Evolutionary conservation across 2,888 invertebrate genomes (phyloP), one percentile per base, ranked within the genome.

Genomic region (Erannis defoliaria): DNA sequence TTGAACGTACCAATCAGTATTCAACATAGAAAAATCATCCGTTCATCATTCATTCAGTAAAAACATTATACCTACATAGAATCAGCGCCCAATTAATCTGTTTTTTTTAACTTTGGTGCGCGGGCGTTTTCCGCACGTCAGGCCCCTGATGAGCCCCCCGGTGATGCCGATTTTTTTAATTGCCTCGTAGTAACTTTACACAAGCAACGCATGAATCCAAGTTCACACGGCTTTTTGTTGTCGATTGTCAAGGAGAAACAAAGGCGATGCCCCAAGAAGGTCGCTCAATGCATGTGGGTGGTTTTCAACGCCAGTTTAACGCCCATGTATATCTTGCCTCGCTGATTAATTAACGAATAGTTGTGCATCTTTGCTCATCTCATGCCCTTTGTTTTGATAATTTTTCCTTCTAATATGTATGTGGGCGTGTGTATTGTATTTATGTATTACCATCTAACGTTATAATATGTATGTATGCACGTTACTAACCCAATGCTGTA

Each of bases 401-500:
- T 53, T 55, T 23, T 33, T 57, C 56, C 51, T 67, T 45, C 50
- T 45, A 18, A 12, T 43, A 55, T 50, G 12, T 43, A 50, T 45
- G 37, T 59, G 37, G 29, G 51, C 38, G 19, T n/a, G 12, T 54
- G 26, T 57, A 50, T 49, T 31, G 29, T 51, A 29, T 53, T 42
- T 46, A 53, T 51, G 31, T 46, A 46, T 26, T 14, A 26, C 16
- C 14, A 45, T 45, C 16, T 49, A 37, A 35, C 37, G 50, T 18
- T 16, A 51, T 46, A 62, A 62, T 49, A 53, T 26, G 8, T 57
- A 49, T 65, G 12, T 64, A 64, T 40, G 23, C 64, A 63, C 49
- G 61, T 79, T 86, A 93, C 91, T 93, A 93, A 91, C 87, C 76
- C 79, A 77, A 82, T 85, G 82, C 77, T 90, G 85, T 90, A 86